Conservation (phyloP, 2,113 vertebrate species). For the Strigops habroptila region DNA sequence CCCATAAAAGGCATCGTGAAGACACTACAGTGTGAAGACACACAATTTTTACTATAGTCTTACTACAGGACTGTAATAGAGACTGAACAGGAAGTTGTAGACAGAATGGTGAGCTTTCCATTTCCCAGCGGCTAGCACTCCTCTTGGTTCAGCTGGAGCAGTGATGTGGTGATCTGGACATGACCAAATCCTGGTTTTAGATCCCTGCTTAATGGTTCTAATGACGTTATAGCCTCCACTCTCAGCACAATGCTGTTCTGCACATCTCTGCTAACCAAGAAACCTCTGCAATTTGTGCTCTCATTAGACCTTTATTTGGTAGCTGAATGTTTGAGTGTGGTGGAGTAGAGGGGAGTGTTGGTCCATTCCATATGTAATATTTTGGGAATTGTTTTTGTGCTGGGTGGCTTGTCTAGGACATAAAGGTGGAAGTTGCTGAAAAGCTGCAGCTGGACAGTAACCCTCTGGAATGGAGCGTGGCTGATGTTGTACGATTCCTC, state of each 20-base stretch:
- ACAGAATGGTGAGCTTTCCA: not conserved
- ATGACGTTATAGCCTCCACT: not conserved
- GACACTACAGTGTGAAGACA: not conserved
- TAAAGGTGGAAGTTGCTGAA: constrained; percentile 84
- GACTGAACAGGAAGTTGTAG: not conserved
- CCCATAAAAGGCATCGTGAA: not conserved
- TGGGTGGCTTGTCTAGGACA: constrained; percentile 63
- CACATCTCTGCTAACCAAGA: not conserved
- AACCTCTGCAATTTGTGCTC: not conserved
- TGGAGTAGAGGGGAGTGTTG: not conserved
- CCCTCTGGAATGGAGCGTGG: constrained; percentile 94
- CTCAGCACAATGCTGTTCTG: not conserved
- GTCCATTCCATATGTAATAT: not conserved
- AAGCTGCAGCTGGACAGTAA: constrained; percentile 93
- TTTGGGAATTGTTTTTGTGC: not conserved
- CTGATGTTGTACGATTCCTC: constrained; percentile 94
- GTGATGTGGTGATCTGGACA: not conserved
- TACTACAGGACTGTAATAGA: not conserved
- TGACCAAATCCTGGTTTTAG: not conserved
- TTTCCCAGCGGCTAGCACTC: not conserved
- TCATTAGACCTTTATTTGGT: not conserved
- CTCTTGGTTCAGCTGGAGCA: not conserved
- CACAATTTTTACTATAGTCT: not conserved
- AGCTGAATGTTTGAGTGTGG: not conserved
- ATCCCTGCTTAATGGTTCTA: not conserved